Base-by-base conservation (phyloP, 1,140 invertebrate genomes). In the Zaprionus camerounensis region DNA sequence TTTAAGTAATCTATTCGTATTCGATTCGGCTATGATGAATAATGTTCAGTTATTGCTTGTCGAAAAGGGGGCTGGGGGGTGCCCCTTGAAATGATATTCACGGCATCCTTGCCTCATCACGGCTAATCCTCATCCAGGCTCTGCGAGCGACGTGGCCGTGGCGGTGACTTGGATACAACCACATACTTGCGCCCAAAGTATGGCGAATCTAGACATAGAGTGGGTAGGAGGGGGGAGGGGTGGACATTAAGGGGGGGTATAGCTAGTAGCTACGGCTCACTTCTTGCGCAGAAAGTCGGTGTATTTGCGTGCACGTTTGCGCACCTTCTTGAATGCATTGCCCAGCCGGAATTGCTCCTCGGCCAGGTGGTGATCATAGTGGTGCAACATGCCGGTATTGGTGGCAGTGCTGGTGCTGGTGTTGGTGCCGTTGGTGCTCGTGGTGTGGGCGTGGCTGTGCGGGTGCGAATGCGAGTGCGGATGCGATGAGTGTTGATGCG, bases 281-380 rank as follows among this genome's bases (percentile, higher is more conserved):
- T 92, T 92, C 65, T 92, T 92, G 69, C 91, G 91, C 71, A 92
- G 78, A 68, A 92, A 92, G 17, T 92, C 88, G 38, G 91, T 92
- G 71, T 92, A 92, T 74, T 92, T 92, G 70, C 91, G 90, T 82
- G 91, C 91, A 56, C 91, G 84, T 80, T 91, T 92, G 86, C 91
- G 91, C 66, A 92, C 91, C 59, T 80, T 78, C 71, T 92, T 92
- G 22, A 92, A 64, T 31, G 91, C 91, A 67, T 79, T 91, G 31
- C 86, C 85, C 64, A 92, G 64, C 56, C 91, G 91, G 71, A 91
- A 92, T 24, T 88, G 84, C 63, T 88, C 84, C 36, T 84, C 81
- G 71, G 71, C 53, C 17, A 79, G 71, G 55, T 71, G 67, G 53
- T 75, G 72, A 7, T 58, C 57, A 77, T 73, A 71, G 46, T 56